Percentiles rank a stretch among this genome's conserved stretches.
Conservation (phyloP, 1,140 invertebrate species). For the Pogonus chalceus region DNA sequence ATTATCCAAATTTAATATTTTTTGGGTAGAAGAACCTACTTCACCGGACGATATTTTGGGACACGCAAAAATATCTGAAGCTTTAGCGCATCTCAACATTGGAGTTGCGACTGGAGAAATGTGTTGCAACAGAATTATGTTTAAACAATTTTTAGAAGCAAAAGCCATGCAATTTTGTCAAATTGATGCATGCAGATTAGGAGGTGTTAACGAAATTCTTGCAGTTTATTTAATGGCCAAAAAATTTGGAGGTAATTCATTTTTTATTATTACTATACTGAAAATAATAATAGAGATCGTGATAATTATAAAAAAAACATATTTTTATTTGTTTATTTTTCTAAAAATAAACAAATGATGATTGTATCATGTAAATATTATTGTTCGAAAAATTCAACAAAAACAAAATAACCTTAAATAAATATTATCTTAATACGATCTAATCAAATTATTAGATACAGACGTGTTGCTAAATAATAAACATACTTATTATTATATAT, state of each 20-base stretch:
- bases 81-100: constrained; percentile 58
- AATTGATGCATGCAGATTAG: constrained; percentile 79
- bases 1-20: constrained; percentile 58
- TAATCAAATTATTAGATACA: no score
- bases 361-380: no score
- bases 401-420: no score
- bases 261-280: constrained; percentile 8
- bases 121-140: constrained; percentile 83
- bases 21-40: constrained; percentile 92
- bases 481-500: background rate
- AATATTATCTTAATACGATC: no score
- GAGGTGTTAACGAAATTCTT: constrained; percentile 81
- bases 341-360: no score
- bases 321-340: no score
- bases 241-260: constrained; percentile 50
- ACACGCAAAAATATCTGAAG: constrained; percentile 60
- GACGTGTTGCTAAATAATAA: no score
- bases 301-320: no score
- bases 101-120: constrained; percentile 86
- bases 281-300: constrained; percentile 5
- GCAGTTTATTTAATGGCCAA: constrained; percentile 82
- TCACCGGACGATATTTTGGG: constrained; percentile 84
- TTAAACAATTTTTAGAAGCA: constrained; percentile 81
- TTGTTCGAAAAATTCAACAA: no score
- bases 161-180: constrained; percentile 78